Evolutionary conservation across 2,888 invertebrate genomes (phyloP).

Genomic region (Synergus itoensis): DNA sequence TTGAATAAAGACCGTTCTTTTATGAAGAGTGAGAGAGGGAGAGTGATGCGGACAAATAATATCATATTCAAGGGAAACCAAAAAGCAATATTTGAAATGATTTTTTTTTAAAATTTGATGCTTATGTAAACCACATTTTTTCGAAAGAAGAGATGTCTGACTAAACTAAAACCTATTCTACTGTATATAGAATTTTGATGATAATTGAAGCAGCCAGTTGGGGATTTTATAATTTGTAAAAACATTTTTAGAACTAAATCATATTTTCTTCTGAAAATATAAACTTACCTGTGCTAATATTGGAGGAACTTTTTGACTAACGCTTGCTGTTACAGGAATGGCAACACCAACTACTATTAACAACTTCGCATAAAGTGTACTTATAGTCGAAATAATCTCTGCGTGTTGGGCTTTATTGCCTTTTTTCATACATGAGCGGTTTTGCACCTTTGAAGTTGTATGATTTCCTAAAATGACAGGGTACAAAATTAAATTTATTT

Average conservation of each 20-base stretch:
- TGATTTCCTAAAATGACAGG: not conserved
- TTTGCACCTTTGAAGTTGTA: not conserved
- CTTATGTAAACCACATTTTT: not conserved
- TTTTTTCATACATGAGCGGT: not conserved
- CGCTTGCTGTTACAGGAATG: conserved; percentile 92
- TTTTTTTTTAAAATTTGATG: not conserved
- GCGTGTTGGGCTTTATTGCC: conserved; percentile 60
- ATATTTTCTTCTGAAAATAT: not conserved
- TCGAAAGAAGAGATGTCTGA: not conserved
- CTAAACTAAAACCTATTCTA: not conserved
- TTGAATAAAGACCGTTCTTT: not conserved
- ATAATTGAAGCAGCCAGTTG: not conserved
- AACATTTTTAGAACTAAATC: not conserved
- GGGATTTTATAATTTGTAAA: not conserved
- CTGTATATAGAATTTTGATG: not conserved
- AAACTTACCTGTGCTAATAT: conserved; percentile 85
- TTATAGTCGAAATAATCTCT: conserved; percentile 71
- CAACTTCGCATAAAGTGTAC: conserved; percentile 89
- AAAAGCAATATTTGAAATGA: not conserved
- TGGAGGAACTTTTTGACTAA: conserved; percentile 87
- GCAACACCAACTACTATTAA: conserved; percentile 87
- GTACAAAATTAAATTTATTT: not conserved
- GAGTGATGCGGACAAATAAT: not conserved
- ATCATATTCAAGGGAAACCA: not conserved
- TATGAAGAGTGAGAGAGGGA: not conserved